Evolutionary conservation across 2,888 invertebrate genomes (phyloP), one percentile per base, ranked within the genome.

Genomic region (Leucophenga maculata): DNA sequence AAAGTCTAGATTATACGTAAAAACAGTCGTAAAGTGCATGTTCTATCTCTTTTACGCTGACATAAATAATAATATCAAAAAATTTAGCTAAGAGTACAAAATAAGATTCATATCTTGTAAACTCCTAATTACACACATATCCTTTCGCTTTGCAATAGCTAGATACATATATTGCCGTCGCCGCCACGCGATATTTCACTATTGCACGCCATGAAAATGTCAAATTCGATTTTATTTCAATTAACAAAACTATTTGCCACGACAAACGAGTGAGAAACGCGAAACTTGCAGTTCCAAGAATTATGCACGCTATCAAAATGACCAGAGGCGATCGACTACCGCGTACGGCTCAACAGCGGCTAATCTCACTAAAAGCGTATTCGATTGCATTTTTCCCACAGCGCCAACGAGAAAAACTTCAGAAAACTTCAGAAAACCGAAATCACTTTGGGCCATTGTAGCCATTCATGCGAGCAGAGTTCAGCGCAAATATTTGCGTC

Each of bases 151-250:
- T n/a, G 50, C 16, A 6, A n/a, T 50, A 11, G 8, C 50, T n/a
- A n/a, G 14, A 46, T 8, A 4, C 46, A n/a, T 8, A 3, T 46
- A 16, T 6, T 18, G 2, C 50, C 18, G 6, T 16, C n/a, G 6
- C 26, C 26, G 26, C 26, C 65, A 31, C 26, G 66, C 55, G 14
- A 64, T 44, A 44, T 16, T 44, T 39, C 20, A 54, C 54, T 55
- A 39, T 55, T 18, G 65, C 68, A 68, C 59, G 55, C 46, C 44
- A 68, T n/a, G 62, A 65, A 71, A 76, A 72, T 75, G 72, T 83
- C 80, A 83, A 79, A 83, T 76, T 72, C 80, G 77, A 81, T 80
- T 80, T 80, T 83, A 83, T 81, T 81, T 81, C 80, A 81, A 81
- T 81, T 81, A 81, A 83, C 83, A 73, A 77, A 83, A 77, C 80